Base-by-base conservation (phyloP, 2,888 invertebrate genomes). In the Synanthedon formicaeformis region DNA sequence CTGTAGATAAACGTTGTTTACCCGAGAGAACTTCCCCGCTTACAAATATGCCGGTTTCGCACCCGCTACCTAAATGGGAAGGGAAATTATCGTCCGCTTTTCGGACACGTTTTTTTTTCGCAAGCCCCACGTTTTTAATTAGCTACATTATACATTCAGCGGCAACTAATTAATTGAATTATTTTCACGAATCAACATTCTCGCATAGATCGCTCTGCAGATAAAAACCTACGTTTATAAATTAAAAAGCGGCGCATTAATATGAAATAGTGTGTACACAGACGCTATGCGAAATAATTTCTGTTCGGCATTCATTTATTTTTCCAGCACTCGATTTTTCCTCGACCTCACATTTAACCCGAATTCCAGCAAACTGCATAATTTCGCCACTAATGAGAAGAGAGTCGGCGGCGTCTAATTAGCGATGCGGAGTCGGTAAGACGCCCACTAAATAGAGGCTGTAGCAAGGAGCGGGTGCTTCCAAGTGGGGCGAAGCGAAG, bases 301-400 rank as follows among this genome's bases (percentile, higher is more conserved):
- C 34, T 45, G 45, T 49, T 16, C 13, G 1, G 49, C 3, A 23
- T 23, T 49, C 23, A 52, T 49, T 52, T 50, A 71, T 73, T 78
- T 76, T 73, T 73, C 66, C 63, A 53, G 65, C 66, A 63, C 68
- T 69, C 72, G 68, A 69, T 67, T 69, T 55, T 57, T 57, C 66
- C 75, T 69, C 77, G 76, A 78, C 76, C 74, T 75, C 73, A 71
- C 72, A 81, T 81, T 85, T 84, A 84, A 80, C 84, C 81, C 78
- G 78, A 80, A 82, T 82, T 75, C 78, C 75, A 65, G 71, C 78
- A 83, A 84, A 84, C 81, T 81, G 82, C 82, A 83, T 86, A 86
- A 85, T 84, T 82, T 78, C 76, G 77, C 78, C 83, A 75, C 85
- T 87, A 86, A 87, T 86, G 86, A 86, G 85, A 79, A 78, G 78